These are phyloP conservation scores for Cuniculus paca DNA, from an alignment of 2,797 vertebrate genomes.

Conservation along the genomic window DNA sequence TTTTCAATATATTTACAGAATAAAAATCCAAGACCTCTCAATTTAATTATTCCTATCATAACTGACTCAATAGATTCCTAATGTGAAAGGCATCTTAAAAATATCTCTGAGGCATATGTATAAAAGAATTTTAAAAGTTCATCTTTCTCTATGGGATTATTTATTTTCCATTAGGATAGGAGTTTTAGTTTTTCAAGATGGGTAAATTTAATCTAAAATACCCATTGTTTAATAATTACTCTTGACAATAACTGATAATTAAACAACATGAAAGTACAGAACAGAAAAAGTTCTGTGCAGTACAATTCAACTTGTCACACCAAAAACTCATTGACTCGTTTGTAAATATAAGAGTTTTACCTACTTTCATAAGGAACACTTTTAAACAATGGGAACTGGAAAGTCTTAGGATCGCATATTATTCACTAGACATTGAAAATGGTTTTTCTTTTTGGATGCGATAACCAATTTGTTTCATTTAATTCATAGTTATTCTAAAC, in stretches of 20 bases:
- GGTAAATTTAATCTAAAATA: neutral
- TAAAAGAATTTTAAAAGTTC: neutral
- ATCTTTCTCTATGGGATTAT: neutral
- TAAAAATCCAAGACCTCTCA: neutral
- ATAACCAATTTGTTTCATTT: neutral
- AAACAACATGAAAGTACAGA: neutral
- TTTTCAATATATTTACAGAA: neutral
- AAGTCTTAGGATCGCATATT: accelerated
- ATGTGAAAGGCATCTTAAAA: neutral
- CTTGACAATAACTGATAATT: neutral
- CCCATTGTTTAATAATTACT: neutral
- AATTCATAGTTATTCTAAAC: neutral
- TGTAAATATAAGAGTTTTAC: neutral
- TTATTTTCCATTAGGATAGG: neutral
- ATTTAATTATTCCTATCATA: neutral
- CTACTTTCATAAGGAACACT: neutral
- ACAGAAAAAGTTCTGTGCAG: neutral
- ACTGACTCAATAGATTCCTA: neutral
- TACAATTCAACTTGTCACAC: neutral
- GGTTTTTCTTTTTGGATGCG: neutral
- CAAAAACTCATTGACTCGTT: neutral
- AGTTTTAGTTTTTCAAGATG: neutral
- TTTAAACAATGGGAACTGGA: neutral
- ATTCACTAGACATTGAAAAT: neutral
- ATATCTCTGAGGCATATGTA: neutral